Base-by-base conservation (phyloP, 2,113 vertebrate genomes). In the Upupa epops region DNA sequence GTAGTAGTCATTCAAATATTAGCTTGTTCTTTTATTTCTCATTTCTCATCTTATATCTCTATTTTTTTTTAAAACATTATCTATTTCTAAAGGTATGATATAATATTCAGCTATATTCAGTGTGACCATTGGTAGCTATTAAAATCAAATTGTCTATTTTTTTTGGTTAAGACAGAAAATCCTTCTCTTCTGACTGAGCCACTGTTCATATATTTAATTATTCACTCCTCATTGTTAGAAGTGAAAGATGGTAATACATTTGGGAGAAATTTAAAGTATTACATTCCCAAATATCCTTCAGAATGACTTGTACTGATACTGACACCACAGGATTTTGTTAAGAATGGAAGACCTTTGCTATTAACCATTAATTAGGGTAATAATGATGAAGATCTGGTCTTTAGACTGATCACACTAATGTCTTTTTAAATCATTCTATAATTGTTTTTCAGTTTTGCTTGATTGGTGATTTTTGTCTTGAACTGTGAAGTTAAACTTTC, bases 391-490 rank as follows among this genome's bases (percentile, higher is more conserved):
- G 4, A 48, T 32, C 16, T 52, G 10, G 5, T 25, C 20, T 61
- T 78, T 52, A 83, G 22, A 46, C 28, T 49, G 6, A 54, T 71
- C 8, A 26, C 2, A 12, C 3, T 52, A 48, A 52, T 42, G 52
- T 83, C 52, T 86, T 13, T 56, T 13, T 51, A 45, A 68, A 60
- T 71, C 3, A 34, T 6, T 59, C 4, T 36, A 1, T 63, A 59
- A 59, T 59, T 55, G 6, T 55, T 63, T 8, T 52, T 42, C 56
- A 3, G 1, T 26, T 86, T 65, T 72, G 7, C 34, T 88, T 46
- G 2, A 1, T 15, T 79, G 10, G 52, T 6, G 5, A 14, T 21
- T 1, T 5, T 72, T 42, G 15, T 4, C 8, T 17, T 5, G 1
- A 85, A 69, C 8, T 58, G 14, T 60, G 13, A 65, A 64, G 52